Conservation (phyloP, 2,113 vertebrate genomes). For the Pygoscelis adeliae region DNA sequence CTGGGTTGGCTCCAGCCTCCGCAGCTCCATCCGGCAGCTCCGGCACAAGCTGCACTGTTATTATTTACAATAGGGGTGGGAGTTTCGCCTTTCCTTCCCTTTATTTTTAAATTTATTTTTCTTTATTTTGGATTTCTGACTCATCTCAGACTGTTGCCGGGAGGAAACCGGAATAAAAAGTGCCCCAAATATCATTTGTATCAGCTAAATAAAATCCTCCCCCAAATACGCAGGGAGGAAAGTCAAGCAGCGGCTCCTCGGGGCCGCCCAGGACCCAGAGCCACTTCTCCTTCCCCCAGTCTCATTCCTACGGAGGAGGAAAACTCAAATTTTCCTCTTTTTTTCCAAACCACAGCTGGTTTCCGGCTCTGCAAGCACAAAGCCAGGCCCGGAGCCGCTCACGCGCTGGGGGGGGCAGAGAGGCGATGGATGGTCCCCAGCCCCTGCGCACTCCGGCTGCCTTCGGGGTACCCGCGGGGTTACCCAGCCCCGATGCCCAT, state of each 20-base stretch:
- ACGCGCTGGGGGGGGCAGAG: not conserved
- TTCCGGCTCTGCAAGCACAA: not conserved
- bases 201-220: not conserved
- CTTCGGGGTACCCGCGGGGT: fast-evolving
- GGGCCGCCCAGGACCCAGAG: not conserved
- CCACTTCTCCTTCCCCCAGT: not conserved
- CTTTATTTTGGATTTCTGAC: constrained; percentile 38
- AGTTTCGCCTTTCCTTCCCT: not conserved
- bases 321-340: not conserved
- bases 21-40: not conserved
- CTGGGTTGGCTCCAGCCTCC: not conserved
- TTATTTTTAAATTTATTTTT: not conserved
- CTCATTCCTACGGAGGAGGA: not conserved
- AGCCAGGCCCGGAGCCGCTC: not conserved
- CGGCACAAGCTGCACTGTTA: not conserved
- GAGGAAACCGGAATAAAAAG: constrained; percentile 16
- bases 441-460: fast-evolving
- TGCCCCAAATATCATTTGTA: not conserved
- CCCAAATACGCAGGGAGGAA: not conserved
- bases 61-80: not conserved
- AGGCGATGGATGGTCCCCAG: not conserved
- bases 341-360: not conserved
- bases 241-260: not conserved
- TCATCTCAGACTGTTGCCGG: constrained; percentile 7
- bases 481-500: fast-evolving